Evolutionary conservation across 1,140 invertebrate genomes (phyloP).

Genomic region (Caerostris darwini): DNA sequence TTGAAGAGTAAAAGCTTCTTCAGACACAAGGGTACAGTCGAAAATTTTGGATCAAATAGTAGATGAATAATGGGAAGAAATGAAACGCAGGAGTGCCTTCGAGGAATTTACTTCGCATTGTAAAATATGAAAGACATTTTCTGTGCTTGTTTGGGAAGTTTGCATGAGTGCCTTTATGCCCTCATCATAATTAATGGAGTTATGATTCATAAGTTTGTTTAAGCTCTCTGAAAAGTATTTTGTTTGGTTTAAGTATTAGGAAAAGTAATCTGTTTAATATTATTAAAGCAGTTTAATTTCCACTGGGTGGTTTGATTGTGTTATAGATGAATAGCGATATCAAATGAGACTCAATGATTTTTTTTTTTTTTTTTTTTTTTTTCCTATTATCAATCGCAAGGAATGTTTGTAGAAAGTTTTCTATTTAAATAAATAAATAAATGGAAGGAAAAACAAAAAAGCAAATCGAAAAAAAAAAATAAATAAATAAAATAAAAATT

Average conservation of each 20-base stretch:
- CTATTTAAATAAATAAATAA: too few relatives aligned
- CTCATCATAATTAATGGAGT: constrained; percentile 4
- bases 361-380: too few relatives aligned
- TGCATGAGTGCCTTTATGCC: not conserved
- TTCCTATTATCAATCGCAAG: too few relatives aligned
- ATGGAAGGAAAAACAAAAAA: too few relatives aligned
- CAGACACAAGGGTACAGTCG: not conserved
- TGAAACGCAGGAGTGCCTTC: not conserved
- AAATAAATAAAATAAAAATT: too few relatives aligned
- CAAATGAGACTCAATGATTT: too few relatives aligned
- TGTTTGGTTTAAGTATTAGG: not conserved
- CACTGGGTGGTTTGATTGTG: too few relatives aligned
- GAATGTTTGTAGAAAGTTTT: too few relatives aligned
- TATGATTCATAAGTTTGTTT: not conserved
- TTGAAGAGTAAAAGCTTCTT: not conserved
- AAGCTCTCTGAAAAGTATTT: not conserved
- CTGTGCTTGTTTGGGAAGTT: not conserved
- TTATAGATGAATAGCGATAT: too few relatives aligned
- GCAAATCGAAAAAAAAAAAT: too few relatives aligned
- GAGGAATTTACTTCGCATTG: not conserved
- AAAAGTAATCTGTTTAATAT: not conserved
- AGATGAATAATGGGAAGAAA: not conserved
- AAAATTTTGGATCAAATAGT: not conserved
- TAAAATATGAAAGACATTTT: not conserved
- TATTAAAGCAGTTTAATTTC: not conserved